A percentile compares a stretch with the other conserved stretches of the same genome.
Conservation (phyloP, 2,113 vertebrate genomes). For the Festucalex cinctus region DNA sequence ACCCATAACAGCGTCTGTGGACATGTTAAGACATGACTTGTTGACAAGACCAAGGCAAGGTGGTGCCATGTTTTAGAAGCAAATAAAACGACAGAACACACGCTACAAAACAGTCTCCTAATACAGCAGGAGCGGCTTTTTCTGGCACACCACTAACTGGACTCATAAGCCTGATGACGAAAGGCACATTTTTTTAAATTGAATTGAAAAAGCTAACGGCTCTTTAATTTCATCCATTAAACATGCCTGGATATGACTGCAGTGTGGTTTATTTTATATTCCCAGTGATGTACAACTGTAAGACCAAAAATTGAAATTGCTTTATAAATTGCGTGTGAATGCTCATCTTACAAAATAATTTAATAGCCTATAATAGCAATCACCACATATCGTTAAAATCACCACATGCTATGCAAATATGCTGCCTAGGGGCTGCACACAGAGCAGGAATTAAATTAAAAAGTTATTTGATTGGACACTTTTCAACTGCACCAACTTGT, state of each 20-base stretch:
- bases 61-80: background rate
- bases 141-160: background rate
- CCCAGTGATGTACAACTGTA: background rate
- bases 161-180: background rate
- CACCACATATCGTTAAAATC: no score
- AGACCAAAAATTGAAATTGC: background rate
- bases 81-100: conserved; percentile 2
- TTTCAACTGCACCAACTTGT: no score
- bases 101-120: background rate
- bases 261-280: background rate
- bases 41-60: background rate
- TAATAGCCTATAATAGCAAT: background rate
- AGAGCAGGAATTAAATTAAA: no score
- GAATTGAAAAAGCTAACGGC: background rate
- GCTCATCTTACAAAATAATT: background rate
- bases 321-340: background rate
- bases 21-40: background rate
- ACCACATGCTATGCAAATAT: no score
- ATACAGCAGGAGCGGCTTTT: background rate
- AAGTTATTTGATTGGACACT: no score
- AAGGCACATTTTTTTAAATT: background rate
- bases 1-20: background rate
- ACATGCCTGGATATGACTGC: no score
- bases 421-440: no score
- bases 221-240: background rate